These are phyloP conservation scores for Platypus cylindrus DNA, from an alignment of 2,888 invertebrate species.

Conservation along the genomic window DNA sequence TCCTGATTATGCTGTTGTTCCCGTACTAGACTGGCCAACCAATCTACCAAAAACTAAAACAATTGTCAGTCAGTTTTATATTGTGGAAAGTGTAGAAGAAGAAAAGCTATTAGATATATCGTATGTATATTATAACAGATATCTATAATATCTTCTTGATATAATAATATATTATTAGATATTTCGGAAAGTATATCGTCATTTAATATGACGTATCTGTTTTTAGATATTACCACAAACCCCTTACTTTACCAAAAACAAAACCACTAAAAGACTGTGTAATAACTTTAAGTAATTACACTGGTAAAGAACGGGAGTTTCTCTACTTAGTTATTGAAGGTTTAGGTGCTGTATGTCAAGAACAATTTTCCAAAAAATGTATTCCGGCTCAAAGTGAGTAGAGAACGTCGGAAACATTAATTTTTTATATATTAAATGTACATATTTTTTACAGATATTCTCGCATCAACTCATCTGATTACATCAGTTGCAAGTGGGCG, in stretches of 20 bases:
- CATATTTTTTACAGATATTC: constrained; percentile 27
- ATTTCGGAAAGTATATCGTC: no score
- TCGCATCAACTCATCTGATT: constrained; percentile 69
- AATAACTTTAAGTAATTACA: constrained; percentile 67
- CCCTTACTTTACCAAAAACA: constrained; percentile 40
- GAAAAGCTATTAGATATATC: constrained; percentile 43
- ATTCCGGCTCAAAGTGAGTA: constrained; percentile 27
- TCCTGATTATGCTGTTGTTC: constrained; percentile 55
- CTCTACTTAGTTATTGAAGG: constrained; percentile 54
- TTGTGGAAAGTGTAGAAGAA: constrained; percentile 53
- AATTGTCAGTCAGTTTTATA: constrained; percentile 58
- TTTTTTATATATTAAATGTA: background rate
- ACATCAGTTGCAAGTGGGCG: constrained; percentile 61
- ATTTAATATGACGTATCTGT: no score
- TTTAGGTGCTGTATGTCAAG: constrained; percentile 54
- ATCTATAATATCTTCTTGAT: background rate
- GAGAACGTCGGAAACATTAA: background rate
- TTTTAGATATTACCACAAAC: constrained; percentile 54
- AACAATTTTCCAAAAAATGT: constrained; percentile 50
- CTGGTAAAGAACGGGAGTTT: constrained; percentile 58
- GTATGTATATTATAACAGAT: no score
- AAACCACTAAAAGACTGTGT: constrained; percentile 55
- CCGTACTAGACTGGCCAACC: constrained; percentile 36
- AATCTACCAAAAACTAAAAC: constrained; percentile 34
- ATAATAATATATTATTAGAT: no score